A percentile compares a stretch with the other conserved stretches of the same genome.
phyloP scores from a whole-genome alignment of 2,113 vertebrate genomes.

The Arenaria interpres region DNA sequence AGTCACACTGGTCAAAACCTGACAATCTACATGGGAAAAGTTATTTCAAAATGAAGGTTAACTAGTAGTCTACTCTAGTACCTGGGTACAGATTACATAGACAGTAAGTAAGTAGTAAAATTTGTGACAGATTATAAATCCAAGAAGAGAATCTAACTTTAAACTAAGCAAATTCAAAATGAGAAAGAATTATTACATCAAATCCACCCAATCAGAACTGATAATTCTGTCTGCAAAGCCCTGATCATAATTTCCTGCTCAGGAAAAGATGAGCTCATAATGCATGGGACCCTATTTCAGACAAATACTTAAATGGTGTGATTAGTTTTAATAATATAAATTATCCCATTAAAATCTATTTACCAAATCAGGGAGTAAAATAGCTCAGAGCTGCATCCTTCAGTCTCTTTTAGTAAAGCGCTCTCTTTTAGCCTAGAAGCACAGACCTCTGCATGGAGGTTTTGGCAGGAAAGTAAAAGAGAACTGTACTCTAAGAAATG shows the following conservation, averaged over 20 bases:
- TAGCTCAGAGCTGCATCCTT: not conserved
- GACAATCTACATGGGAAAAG: not conserved
- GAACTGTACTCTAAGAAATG: not conserved
- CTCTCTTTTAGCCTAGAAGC: not conserved
- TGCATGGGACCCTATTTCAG: not conserved
- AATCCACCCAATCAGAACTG: not conserved
- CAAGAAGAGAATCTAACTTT: not conserved
- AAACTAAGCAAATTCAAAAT: not conserved
- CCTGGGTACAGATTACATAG: not conserved
- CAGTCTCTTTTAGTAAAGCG: not conserved
- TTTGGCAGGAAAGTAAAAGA: not conserved
- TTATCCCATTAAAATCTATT: not conserved
- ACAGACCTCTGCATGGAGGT: not conserved
- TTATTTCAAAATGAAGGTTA: not conserved
- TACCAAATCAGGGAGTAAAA: not conserved
- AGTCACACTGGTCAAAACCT: not conserved
- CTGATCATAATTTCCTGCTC: not conserved
- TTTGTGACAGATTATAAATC: not conserved
- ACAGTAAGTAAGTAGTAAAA: not conserved
- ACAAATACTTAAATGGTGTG: not conserved
- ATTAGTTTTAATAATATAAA: not conserved
- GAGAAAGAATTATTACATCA: not conserved
- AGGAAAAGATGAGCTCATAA: not conserved
- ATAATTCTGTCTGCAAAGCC: not conserved
- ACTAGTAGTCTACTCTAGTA: not conserved